Evolutionary conservation across 2,113 vertebrate species (phyloP).

Genomic region (Thermophis baileyi): DNA sequence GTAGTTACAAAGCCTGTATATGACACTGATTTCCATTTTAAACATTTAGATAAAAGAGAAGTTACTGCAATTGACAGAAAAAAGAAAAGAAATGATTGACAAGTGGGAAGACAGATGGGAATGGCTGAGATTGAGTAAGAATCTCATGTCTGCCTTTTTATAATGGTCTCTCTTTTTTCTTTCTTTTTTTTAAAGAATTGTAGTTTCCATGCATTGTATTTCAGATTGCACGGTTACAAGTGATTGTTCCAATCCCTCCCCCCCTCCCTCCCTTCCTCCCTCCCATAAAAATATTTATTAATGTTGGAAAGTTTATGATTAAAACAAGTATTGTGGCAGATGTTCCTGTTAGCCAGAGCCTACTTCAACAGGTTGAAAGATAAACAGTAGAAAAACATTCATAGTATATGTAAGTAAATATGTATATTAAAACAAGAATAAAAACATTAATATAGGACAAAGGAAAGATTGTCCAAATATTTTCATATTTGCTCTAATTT

Average conservation of each 20-base stretch:
- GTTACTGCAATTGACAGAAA: constrained; percentile 91
- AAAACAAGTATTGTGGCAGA: neutral
- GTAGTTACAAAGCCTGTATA: neutral
- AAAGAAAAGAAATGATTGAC: constrained; percentile 99
- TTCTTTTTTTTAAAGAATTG: neutral
- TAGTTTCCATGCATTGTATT: neutral
- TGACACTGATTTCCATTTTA: constrained; percentile 19
- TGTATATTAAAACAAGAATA: neutral
- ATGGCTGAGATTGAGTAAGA: constrained; percentile 96
- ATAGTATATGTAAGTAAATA: neutral
- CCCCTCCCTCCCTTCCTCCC: too few species aligned
- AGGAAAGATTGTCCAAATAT: neutral
- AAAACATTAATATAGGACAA: neutral
- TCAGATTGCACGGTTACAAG: neutral
- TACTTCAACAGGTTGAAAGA: neutral
- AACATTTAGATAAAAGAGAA: constrained; percentile 90
- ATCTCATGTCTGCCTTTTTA: constrained; percentile 3
- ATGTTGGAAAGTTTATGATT: neutral
- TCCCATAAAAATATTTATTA: neutral
- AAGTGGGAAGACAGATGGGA: constrained; percentile 99
- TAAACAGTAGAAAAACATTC: neutral
- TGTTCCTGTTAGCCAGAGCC: neutral
- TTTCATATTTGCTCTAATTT: neutral
- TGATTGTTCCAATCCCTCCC: too few species aligned
- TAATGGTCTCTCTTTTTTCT: neutral